These are phyloP conservation scores for Gasteruption jaculator DNA, from an alignment of 2,888 invertebrate genomes.

Conservation along the genomic window DNA sequence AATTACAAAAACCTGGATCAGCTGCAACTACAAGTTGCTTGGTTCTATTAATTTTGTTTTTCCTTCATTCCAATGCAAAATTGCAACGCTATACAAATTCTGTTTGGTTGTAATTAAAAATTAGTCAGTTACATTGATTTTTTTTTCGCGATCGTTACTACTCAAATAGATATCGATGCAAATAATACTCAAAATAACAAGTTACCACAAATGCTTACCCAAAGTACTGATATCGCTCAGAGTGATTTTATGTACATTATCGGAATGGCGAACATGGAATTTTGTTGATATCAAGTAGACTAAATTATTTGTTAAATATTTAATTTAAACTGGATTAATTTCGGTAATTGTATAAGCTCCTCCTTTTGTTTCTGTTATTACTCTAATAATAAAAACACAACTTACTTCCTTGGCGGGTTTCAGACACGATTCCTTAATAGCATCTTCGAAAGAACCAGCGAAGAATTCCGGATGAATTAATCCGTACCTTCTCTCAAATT, in stretches of 20 bases:
- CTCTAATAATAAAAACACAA: conserved; percentile 54
- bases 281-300: too few relatives aligned
- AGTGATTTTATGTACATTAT: conserved; percentile 64
- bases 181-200: not conserved
- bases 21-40: too few relatives aligned
- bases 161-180: not conserved
- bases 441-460: conserved; percentile 86
- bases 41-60: too few relatives aligned
- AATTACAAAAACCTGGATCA: too few relatives aligned
- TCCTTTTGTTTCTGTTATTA: too few relatives aligned
- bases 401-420: conserved; percentile 81
- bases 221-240: conserved; percentile 57
- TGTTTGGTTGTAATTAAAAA: conserved; percentile 18
- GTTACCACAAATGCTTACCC: conserved; percentile 30
- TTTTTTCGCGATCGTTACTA: not conserved
- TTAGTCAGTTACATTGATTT: too few relatives aligned
- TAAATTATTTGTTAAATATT: too few relatives aligned
- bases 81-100: too few relatives aligned
- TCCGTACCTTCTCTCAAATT: conserved; percentile 83
- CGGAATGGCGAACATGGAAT: conserved; percentile 70
- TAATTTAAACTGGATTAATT: too few relatives aligned
- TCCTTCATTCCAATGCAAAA: too few relatives aligned
- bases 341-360: too few relatives aligned
- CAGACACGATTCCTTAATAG: conserved; percentile 83
- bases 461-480: conserved; percentile 85